Evolutionary conservation across 2,888 invertebrate species (phyloP), one percentile per base, ranked within the genome.

Genomic region (Ophion costatus): DNA sequence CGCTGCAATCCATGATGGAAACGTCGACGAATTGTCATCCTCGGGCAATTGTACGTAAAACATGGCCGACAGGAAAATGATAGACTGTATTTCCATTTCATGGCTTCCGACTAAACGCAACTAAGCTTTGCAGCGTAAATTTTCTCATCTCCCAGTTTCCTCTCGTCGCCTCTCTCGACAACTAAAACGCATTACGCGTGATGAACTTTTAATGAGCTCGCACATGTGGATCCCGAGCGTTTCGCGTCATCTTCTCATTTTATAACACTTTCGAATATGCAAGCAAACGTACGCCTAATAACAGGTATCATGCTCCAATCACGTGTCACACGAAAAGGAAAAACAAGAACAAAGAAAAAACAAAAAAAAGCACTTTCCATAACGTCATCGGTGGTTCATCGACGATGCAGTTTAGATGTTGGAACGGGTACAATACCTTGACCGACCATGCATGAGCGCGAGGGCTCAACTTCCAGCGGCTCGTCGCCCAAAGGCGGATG

Each of bases 321-420:
- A 76, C 61, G 71, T 51, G 64, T 63, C 38, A 33, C 14, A 22
- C 20, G 59, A 22, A 22, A 10, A 10, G 20, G 22, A 59, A 22
- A 59, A 59, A 59, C 14, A 51, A 51, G 17, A 51, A 14, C 14
- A 14, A 17, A 51, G 3, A 17, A 51, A 51, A 17, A 17, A 51
- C 17, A 64, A 57, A 56, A 57, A 82, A 78, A 67, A 67, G 20
- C 66, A 73, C 56, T 59, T 80, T 77, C 42, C 42, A 42, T 24
- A 69, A 84, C 61, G 69, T 51, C 80, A 38, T 74, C 73, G 70
- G 42, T 71, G 45, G 59, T 29, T 73, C 81, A 75, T 20, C 33
- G 76, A 80, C 80, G 85, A 83, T 85, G 82, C 80, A 74, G 69
- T 83, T 83, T 83, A 83, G 42, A 77, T 79, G 80, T 85, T 77